Evolutionary conservation across 1,140 invertebrate species (phyloP).

Genomic region (Berghia stephanieae): DNA sequence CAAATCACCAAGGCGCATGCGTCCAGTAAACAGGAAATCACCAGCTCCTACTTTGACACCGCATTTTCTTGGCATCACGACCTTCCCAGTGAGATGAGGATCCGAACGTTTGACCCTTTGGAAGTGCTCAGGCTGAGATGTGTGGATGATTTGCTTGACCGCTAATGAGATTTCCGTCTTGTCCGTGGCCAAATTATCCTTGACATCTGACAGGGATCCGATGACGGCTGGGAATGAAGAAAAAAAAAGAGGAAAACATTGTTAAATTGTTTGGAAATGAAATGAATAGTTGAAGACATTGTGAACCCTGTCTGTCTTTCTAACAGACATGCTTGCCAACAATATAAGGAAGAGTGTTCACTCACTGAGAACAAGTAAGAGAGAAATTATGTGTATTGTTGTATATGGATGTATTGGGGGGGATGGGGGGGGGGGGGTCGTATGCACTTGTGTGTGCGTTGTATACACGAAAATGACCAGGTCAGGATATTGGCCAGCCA

Average conservation of each 20-base stretch:
- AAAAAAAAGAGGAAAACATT: background rate
- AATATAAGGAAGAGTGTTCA: background rate
- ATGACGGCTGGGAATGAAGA: conserved; percentile 48
- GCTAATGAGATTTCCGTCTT: conserved; percentile 42
- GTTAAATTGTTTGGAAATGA: background rate
- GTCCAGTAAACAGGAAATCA: conserved; percentile 83
- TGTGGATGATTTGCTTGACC: conserved; percentile 46
- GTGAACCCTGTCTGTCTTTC: background rate
- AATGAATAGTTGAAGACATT: background rate
- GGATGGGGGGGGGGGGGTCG: background rate
- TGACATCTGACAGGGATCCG: conserved; percentile 46
- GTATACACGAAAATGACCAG: no score
- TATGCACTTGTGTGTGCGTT: no score
- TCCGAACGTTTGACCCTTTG: conserved; percentile 25
- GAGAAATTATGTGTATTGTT: background rate
- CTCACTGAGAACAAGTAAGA: background rate
- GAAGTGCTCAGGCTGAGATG: conserved; percentile 35
- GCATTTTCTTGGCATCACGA: conserved; percentile 74
- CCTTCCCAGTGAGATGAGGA: conserved; percentile 42
- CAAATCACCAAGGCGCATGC: conserved; percentile 76
- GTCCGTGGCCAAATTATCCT: conserved; percentile 26
- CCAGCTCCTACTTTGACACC: conserved; percentile 77
- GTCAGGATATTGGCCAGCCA: no score
- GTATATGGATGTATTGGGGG: background rate
- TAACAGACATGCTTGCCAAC: background rate